These are phyloP conservation scores for Hippocampus comes DNA, from an alignment of 2,113 vertebrate genomes.

Conservation along the genomic window DNA sequence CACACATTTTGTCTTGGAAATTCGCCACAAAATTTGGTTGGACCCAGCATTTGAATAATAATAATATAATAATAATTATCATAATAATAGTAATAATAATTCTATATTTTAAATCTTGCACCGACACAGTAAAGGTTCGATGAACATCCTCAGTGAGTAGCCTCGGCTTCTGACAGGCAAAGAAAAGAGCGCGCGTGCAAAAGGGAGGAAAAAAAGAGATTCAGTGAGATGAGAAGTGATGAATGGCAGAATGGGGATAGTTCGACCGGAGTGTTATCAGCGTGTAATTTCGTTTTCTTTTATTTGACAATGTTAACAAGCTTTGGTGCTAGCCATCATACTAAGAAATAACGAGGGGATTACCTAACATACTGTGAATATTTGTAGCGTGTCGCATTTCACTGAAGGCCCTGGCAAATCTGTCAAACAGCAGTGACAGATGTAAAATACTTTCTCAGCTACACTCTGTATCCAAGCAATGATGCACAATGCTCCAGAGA, in stretches of 20 bases:
- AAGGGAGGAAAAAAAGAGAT: constrained; percentile 1
- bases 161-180: constrained; percentile 34
- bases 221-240: constrained; percentile 16
- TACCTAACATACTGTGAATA: neutral
- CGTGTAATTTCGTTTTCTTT: constrained; percentile 33
- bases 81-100: too few relatives aligned
- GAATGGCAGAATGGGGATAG: constrained; percentile 8
- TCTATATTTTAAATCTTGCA: constrained; percentile 39
- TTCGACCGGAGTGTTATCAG: constrained; percentile 38
- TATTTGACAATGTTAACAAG: constrained; percentile 19
- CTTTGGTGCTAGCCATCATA: constrained; percentile 1
- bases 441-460: neutral
- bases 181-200: constrained; percentile 18
- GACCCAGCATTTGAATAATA: neutral
- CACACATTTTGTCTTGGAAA: constrained; percentile 1
- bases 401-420: neutral
- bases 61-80: neutral
- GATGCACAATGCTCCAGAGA: neutral
- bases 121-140: constrained; percentile 9
- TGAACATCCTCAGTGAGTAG: constrained; percentile 37
- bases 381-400: neutral
- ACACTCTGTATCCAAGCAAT: neutral
- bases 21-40: constrained; percentile 7
- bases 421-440: constrained; percentile 1
- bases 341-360: neutral